Evolutionary conservation across 2,797 vertebrate genomes (phyloP).

Genomic region (Notolabrus celidotus): DNA sequence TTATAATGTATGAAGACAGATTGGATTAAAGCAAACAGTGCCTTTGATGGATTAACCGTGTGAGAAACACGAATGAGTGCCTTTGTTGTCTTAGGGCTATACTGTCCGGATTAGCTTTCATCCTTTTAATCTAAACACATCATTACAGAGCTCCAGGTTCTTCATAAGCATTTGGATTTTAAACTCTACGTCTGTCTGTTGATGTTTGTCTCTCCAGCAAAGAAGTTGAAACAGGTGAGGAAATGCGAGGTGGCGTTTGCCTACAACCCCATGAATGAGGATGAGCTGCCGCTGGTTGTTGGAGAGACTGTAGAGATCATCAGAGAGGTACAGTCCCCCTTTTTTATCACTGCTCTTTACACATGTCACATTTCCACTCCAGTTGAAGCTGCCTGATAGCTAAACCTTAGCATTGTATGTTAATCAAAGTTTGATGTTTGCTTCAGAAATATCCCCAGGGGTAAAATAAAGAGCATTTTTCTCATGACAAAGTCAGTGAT

Average conservation of each 20-base stretch:
- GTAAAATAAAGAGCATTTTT: neutral
- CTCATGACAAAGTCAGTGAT: neutral
- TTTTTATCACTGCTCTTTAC: neutral
- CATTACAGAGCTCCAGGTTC: neutral
- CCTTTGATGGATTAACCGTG: slow-evolving; percentile 24
- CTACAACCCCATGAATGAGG: slow-evolving; percentile 81
- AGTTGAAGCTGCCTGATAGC: too few relatives aligned
- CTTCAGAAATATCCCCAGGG: neutral
- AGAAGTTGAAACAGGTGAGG: slow-evolving; percentile 72
- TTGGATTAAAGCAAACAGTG: slow-evolving; percentile 10
- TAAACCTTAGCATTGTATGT: neutral
- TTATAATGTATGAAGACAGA: slow-evolving; percentile 21
- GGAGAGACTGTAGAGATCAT: slow-evolving; percentile 88
- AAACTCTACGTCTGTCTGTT: slow-evolving; percentile 2
- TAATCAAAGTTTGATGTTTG: slow-evolving; percentile 34
- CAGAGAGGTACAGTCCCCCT: slow-evolving; percentile 82
- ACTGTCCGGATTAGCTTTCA: slow-evolving; percentile 18
- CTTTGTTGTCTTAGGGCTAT: slow-evolving; percentile 10
- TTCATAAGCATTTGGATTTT: neutral
- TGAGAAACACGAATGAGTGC: neutral
- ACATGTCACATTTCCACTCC: too few relatives aligned
- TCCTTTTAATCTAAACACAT: neutral
- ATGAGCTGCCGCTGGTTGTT: slow-evolving; percentile 84
- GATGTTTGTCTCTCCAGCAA: slow-evolving; percentile 76
- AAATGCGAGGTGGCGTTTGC: slow-evolving; percentile 87